Percentiles rank a stretch among this genome's conserved stretches.
Evolutionary conservation across 1,140 invertebrate genomes (phyloP).

Genomic region (Pseudomyrmex concolor): DNA sequence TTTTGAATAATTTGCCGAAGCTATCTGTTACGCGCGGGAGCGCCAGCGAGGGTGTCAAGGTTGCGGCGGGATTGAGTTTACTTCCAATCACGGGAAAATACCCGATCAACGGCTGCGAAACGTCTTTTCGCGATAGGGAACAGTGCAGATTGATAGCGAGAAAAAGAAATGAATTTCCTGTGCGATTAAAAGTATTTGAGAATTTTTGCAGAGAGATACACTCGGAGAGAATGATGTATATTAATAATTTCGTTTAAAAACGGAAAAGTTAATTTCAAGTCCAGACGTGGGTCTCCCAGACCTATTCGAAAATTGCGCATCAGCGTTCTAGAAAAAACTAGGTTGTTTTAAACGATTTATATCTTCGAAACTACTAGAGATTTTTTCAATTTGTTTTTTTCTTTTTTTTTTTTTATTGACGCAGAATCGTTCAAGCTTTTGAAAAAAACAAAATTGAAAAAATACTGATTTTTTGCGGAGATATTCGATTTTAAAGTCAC

Average conservation of each 20-base stretch:
- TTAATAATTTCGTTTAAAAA: neutral
- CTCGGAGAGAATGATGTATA: neutral
- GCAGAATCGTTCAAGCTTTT: no score
- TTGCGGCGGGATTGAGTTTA: constrained; percentile 56
- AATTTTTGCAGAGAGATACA: neutral
- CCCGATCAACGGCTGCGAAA: constrained; percentile 30
- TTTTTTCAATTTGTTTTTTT: no score
- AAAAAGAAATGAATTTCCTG: constrained; percentile 17
- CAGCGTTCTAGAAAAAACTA: no score
- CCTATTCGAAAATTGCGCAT: no score
- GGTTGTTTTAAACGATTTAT: no score
- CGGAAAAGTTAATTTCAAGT: constrained; percentile 2
- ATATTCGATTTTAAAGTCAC: no score
- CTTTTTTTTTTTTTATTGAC: no score
- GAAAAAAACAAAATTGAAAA: no score
- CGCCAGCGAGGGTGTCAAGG: constrained; percentile 48
- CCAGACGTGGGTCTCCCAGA: no score
- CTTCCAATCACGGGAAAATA: constrained; percentile 48
- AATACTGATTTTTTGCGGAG: no score
- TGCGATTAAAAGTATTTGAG: constrained; percentile 25
- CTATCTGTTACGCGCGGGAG: constrained; percentile 55
- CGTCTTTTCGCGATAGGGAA: constrained; percentile 30
- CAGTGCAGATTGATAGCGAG: constrained; percentile 22
- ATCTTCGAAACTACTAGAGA: no score
- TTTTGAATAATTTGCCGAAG: constrained; percentile 79